These are phyloP conservation scores for Ylistrum balloti DNA, from an alignment of 1,140 invertebrate species.

Conservation along the genomic window DNA sequence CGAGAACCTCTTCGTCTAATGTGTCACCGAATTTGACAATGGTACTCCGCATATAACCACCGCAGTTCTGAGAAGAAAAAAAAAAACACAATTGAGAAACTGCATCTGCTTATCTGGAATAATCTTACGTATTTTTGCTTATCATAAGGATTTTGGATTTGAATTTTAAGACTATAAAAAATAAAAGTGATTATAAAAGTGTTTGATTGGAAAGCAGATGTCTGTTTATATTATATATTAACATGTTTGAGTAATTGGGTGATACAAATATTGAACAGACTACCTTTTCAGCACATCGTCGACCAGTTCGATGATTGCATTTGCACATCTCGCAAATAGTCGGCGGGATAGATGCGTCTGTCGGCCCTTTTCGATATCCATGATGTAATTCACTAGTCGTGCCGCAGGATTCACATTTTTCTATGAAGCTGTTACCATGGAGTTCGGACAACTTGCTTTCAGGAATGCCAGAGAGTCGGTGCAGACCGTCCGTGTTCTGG, in stretches of 20 bases:
- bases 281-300: conserved; percentile 62
- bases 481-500: conserved; percentile 95
- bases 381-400: conserved; percentile 48
- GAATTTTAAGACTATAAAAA: too few relatives aligned
- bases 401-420: conserved; percentile 94
- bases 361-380: not conserved
- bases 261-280: too few relatives aligned
- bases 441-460: conserved; percentile 90
- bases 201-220: too few relatives aligned
- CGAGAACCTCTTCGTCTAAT: conserved; percentile 62
- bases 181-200: too few relatives aligned
- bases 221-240: too few relatives aligned
- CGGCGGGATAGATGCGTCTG: conserved; percentile 52
- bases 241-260: too few relatives aligned
- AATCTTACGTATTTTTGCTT: too few relatives aligned
- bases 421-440: conserved; percentile 87
- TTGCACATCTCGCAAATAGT: conserved; percentile 61
- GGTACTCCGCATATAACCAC: conserved; percentile 72
- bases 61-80: conserved; percentile 66
- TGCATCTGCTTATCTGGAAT: too few relatives aligned
- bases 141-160: too few relatives aligned
- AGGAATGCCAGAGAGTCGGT: conserved; percentile 92
- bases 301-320: conserved; percentile 67
- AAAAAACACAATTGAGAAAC: too few relatives aligned
- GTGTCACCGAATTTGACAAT: conserved; percentile 74